Conservation (phyloP, 2,888 invertebrate species). For the Lissonota sp. region DNA sequence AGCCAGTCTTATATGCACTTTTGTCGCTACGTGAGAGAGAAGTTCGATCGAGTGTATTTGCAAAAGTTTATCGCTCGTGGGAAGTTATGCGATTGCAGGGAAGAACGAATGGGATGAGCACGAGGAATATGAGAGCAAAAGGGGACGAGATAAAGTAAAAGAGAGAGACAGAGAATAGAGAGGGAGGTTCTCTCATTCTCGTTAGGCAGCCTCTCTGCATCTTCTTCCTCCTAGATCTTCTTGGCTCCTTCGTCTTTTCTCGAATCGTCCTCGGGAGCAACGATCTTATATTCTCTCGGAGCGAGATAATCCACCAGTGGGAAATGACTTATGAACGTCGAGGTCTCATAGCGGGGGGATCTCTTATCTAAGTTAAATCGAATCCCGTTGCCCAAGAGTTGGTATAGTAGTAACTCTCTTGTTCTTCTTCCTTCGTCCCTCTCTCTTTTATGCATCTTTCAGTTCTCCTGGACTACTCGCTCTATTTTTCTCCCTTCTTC, state of each 20-base stretch:
- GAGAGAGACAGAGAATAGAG: conserved; percentile 22
- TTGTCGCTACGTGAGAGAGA: conserved; percentile 6
- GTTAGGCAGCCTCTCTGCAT: conserved; percentile 49
- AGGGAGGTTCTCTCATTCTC: conserved; percentile 54
- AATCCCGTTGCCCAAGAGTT: conserved; percentile 56
- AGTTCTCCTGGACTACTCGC: conserved; percentile 9
- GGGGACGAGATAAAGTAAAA: conserved; percentile 13
- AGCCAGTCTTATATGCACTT: too few relatives aligned
- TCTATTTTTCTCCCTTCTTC: conserved; percentile 25
- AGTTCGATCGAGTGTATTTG: conserved; percentile 45
- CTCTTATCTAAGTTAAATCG: conserved; percentile 64
- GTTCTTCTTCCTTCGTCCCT: conserved; percentile 1
- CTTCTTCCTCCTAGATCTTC: conserved; percentile 16
- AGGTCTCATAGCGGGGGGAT: conserved; percentile 56
- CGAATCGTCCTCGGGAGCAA: conserved; percentile 52
- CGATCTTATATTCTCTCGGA: conserved; percentile 47
- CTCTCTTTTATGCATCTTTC: conserved; percentile 25
- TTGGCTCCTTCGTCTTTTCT: conserved; percentile 34
- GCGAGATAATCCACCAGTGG: conserved; percentile 61
- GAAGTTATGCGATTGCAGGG: conserved; percentile 46
- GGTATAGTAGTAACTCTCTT: conserved; percentile 50
- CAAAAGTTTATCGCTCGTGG: conserved; percentile 50
- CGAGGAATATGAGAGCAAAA: conserved; percentile 44
- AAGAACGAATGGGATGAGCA: conserved; percentile 23
- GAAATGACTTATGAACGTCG: conserved; percentile 64